These are phyloP conservation scores for Sepioteuthis lessoniana DNA, from an alignment of 2,888 invertebrate species.

Conservation along the genomic window DNA sequence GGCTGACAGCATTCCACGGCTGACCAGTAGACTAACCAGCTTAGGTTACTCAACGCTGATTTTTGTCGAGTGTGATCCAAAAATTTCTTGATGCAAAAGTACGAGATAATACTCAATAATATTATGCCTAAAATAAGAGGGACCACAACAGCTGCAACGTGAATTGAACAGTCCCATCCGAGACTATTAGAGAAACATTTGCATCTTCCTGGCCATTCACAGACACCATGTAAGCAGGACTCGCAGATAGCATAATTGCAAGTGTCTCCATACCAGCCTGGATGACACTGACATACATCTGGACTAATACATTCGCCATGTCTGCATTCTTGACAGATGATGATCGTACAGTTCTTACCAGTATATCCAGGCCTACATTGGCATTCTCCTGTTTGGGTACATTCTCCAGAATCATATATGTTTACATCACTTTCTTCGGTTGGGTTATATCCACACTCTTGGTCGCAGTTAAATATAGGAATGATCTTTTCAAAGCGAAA, in stretches of 20 bases:
- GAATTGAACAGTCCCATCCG: background rate
- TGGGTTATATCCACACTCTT: background rate
- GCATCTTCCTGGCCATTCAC: constrained; percentile 44
- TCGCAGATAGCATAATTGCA: constrained; percentile 57
- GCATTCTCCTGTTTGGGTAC: background rate
- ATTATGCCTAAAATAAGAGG: background rate
- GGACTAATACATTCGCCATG: constrained; percentile 56
- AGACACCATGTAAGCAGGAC: constrained; percentile 56
- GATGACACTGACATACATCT: constrained; percentile 55
- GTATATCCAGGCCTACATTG: constrained; percentile 55
- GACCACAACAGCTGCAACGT: background rate
- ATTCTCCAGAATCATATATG: background rate
- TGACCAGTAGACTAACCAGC: constrained; percentile 60
- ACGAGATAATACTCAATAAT: background rate
- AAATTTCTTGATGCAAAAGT: background rate
- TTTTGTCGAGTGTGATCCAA: background rate
- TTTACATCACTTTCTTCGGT: background rate
- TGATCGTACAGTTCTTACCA: constrained; percentile 53
- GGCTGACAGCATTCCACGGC: constrained; percentile 52
- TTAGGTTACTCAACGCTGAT: constrained; percentile 57
- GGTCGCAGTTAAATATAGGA: background rate
- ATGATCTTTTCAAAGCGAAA: background rate
- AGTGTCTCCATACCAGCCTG: constrained; percentile 55
- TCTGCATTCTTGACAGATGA: constrained; percentile 55
- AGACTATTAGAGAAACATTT: background rate